Conservation (phyloP, 2,113 vertebrate genomes). For the Scalopus aquaticus region DNA sequence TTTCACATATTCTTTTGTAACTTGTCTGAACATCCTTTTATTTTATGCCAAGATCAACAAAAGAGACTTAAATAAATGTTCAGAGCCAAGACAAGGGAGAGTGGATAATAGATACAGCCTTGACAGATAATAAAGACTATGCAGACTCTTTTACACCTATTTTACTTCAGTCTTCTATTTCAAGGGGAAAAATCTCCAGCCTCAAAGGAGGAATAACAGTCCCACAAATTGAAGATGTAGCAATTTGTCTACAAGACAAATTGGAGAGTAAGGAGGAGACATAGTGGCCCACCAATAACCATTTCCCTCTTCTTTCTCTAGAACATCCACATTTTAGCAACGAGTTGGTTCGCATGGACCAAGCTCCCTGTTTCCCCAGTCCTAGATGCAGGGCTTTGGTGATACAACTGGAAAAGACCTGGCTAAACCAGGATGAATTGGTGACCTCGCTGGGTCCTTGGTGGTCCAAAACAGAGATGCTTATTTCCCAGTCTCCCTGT, state of each 20-base stretch:
- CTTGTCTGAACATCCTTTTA: neutral
- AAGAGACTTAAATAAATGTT: slow-evolving; percentile 26
- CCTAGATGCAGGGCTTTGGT: neutral
- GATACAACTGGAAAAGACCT: neutral
- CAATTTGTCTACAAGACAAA: neutral
- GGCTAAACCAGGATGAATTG: neutral
- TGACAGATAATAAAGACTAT: neutral
- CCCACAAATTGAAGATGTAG: neutral
- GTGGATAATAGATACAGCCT: neutral
- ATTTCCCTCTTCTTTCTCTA: neutral
- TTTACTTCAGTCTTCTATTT: neutral
- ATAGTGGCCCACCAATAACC: neutral
- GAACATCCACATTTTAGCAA: neutral
- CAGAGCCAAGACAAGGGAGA: neutral
- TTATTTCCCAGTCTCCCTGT: neutral
- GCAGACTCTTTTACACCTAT: neutral
- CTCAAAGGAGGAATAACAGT: neutral
- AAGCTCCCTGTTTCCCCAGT: neutral
- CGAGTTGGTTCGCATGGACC: neutral
- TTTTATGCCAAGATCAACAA: neutral
- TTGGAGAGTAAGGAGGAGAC: neutral
- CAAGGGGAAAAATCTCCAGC: neutral
- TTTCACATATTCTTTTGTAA: neutral
- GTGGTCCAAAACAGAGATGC: neutral
- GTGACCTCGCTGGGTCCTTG: neutral